These are phyloP conservation scores for Lasiurus borealis DNA, from an alignment of 2,113 vertebrate species.

Conservation along the genomic window DNA sequence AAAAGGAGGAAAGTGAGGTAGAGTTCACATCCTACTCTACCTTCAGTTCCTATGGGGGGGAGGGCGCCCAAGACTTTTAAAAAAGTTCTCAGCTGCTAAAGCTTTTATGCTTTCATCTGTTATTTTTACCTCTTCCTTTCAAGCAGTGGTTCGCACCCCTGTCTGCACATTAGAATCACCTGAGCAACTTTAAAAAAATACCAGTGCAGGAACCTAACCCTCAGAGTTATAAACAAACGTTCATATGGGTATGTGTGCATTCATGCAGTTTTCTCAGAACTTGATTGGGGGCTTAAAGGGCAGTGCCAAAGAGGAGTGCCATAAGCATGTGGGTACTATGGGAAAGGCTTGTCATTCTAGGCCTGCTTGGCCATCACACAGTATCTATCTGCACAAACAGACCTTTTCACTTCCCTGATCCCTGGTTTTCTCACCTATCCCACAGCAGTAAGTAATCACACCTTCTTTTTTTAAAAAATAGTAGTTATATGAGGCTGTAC, in stretches of 20 bases:
- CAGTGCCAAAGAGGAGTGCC: not conserved
- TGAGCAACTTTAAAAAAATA: not conserved
- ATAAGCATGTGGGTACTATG: not conserved
- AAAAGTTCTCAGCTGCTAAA: slow-evolving; percentile 25
- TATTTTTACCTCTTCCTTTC: slow-evolving; percentile 36
- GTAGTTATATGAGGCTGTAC: not conserved
- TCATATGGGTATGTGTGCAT: not conserved
- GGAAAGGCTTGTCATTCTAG: not conserved
- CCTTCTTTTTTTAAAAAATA: not conserved
- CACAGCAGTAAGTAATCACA: not conserved
- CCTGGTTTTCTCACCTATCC: not conserved
- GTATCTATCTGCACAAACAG: not conserved
- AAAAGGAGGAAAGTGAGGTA: slow-evolving; percentile 30
- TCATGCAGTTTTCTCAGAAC: not conserved
- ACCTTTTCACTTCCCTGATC: not conserved
- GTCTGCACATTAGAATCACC: slow-evolving; percentile 19
- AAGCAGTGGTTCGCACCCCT: not conserved
- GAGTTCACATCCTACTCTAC: not conserved
- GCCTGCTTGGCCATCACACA: not conserved
- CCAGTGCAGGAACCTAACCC: not conserved
- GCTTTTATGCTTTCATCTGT: not conserved
- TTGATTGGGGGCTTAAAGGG: not conserved
- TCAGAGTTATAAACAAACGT: slow-evolving; percentile 35
- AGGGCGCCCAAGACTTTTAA: not conserved
- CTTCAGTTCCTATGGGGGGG: not conserved